Evolutionary conservation across 2,113 vertebrate species (phyloP), one percentile per base, ranked within the genome.

Genomic region (Chaenogobius annularis): DNA sequence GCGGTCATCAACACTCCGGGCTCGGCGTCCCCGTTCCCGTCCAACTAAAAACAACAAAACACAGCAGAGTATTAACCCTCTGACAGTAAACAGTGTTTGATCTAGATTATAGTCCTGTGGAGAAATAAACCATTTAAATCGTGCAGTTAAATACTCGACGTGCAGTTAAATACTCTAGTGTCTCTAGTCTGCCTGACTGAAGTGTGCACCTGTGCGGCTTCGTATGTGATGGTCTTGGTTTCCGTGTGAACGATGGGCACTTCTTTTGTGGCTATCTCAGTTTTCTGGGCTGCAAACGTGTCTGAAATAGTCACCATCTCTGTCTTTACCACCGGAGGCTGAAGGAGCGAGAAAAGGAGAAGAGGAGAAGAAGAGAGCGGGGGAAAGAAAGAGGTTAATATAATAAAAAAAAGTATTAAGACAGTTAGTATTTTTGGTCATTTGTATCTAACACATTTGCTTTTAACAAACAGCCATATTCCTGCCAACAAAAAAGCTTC

Each of bases 231-330:
- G 86, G 98, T 99, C 95, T 99, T 99, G 90, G 96, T 98, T 93
- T 99, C 98, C 48, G 98, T 99, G 91, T 99, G 98, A 72, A 99
- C 97, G 94, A 99, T 98, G 76, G 98, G 97, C 78, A 99, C 97
- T 94, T 99, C 97, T 91, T 96, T 98, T 88, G 98, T 99, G 65
- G 96, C 93, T 90, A 99, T 98, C 93, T 98, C 96, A 47, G 95
- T 97, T 93, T 96, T 98, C 92, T 99, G 97, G 62, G 96, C 92
- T 46, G 96, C 93, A 69, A 94, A 94, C 55, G 93, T 96, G 94
- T 98, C 97, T 87, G 96, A 98, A 93, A 99, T 98, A 82, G 97
- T 99, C 92, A 99, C 95, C 97, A 98, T 99, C 95, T 99, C 98
- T 66, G 97, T 99, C 95, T 99, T 98, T 91, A 99, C 96, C 92